Base-by-base conservation (phyloP, 1,140 invertebrate species). In the Proales similis region DNA sequence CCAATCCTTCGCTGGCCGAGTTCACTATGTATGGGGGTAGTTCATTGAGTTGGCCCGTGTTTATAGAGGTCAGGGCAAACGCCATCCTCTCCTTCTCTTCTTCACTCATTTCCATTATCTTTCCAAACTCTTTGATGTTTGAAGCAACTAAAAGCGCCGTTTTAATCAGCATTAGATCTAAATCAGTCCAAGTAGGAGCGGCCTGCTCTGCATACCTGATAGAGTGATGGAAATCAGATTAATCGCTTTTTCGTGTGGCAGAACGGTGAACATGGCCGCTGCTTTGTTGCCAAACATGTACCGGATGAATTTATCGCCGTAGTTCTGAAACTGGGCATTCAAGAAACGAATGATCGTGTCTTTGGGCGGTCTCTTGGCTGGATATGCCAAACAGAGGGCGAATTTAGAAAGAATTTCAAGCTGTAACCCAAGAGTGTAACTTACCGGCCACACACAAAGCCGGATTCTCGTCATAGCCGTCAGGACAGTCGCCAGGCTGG, bases 401-500 rank as follows among this genome's bases (percentile, higher is more conserved):
- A 47, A 47, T 30, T 42, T 11, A 20, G n/a, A n/a, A n/a, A 30
- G 9, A 46, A 32, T 19, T 33, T 3, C 24, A 45, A 17, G 32
- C 22, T 42, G 0, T 36, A 7, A n/a, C 19, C 33, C 11, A 33
- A 4, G 4, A 33, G n/a, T 38, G 5, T 29, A 43, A 11, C 27
- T 27, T 7, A 48, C 45, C 61, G 24, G 61, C 61, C 17, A 39
- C 39, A 46, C 61, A 63, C 9, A 43, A 20, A 30, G 30, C 45
- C 42, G 48, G 39, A 38, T 63, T 29, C 43, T 63, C 61, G 24
- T 63, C 61, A 63, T 20, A 47, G 33, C 49, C 32, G 49, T 63
- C 29, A 26, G 61, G 61, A 42, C 61, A 63, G 49, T 63, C 61
- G 43, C 46, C 46, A 14, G 61, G 61, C 36, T 63, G 43, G 30